These are phyloP conservation scores for Dicrurus megarhynchus DNA, from an alignment of 2,113 vertebrate genomes.

Conservation along the genomic window DNA sequence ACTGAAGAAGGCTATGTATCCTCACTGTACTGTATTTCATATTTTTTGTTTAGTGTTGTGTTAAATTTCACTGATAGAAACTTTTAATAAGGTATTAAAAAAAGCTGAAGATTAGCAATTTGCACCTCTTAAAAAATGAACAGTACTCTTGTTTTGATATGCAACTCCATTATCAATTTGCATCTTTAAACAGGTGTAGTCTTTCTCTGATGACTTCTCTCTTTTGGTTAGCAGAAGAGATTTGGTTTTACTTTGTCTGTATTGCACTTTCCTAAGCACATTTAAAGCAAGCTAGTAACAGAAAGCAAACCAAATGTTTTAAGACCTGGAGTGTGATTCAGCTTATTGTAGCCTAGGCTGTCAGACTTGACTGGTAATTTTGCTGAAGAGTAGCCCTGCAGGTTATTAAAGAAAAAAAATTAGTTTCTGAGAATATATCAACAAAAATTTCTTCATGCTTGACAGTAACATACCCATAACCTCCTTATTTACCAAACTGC, in stretches of 20 bases:
- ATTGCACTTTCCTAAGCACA: conserved; percentile 33
- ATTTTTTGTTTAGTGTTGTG: conserved; percentile 57
- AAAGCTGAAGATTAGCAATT: conserved; percentile 67
- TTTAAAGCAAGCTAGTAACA: conserved; percentile 36
- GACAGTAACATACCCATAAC: conserved; percentile 16
- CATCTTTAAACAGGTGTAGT: conserved; percentile 70
- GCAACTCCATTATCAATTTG: conserved; percentile 64
- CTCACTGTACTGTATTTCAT: background rate
- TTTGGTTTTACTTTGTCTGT: conserved; percentile 59
- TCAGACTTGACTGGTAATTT: conserved; percentile 12
- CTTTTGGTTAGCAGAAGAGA: conserved; percentile 60
- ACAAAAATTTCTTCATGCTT: conserved; percentile 59
- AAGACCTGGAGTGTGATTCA: conserved; percentile 12
- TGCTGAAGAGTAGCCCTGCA: conserved; percentile 2
- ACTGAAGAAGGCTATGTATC: background rate
- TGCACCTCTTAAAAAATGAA: conserved; percentile 72
- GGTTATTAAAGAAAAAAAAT: conserved; percentile 45
- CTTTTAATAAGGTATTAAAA: conserved; percentile 54
- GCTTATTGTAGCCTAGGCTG: conserved; percentile 18
- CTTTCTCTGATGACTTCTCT: conserved; percentile 63
- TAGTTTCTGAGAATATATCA: conserved; percentile 53
- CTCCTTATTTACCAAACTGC: conserved; percentile 54
- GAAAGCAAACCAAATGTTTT: background rate
- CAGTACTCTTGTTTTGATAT: conserved; percentile 69
- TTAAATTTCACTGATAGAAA: conserved; percentile 45